Evolutionary conservation across 2,888 invertebrate species (phyloP), one percentile per base, ranked within the genome.

Genomic region (Parthenolecanium corni): DNA sequence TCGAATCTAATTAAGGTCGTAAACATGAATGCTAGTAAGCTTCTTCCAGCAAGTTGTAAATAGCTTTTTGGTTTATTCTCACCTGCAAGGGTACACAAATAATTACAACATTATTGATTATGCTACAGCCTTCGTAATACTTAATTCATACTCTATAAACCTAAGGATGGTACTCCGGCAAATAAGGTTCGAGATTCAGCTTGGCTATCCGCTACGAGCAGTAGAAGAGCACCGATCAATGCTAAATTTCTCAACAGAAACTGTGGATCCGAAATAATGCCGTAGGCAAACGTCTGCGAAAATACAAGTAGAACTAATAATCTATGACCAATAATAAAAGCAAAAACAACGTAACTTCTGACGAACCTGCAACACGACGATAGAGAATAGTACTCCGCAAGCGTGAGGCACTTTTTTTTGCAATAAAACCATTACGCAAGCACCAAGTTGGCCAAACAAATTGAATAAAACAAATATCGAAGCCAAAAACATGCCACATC

Each of bases 11-110:
- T 83, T 62, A 98, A 79, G 11, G 97, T 97, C 71, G 96, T 82
- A 75, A 98, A 98, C 98, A 99, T 99, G 76, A 98, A 95, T 23
- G 97, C 95, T 64, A 99, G 80, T 62, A 98, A 80, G 68, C 97
- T 82, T 69, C 98, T 83, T 40, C 98, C 98, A 62, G 93, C 91
- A 38, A 99, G 79, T 77, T 97, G 95, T 73, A 98, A 80, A 75
- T 95, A 92, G 70, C 89, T 92, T 77, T 96, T 96, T 62, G 95
- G 97, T 73, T 91, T 92, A 76, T 94, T 96, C 70, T 98, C 97
- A 58, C 80, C 81, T 74, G 67, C 16, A 67, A 68, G 31, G 47
- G 36, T 64, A 31, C 31, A 4, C 31, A 31, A 9, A 31, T 6
- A 6, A 9, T 31, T 31, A 31, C 4, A 31, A 31, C 31, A 31